Base-by-base conservation (phyloP, 2,888 invertebrate genomes). In the Stenolophus ochropezus region DNA sequence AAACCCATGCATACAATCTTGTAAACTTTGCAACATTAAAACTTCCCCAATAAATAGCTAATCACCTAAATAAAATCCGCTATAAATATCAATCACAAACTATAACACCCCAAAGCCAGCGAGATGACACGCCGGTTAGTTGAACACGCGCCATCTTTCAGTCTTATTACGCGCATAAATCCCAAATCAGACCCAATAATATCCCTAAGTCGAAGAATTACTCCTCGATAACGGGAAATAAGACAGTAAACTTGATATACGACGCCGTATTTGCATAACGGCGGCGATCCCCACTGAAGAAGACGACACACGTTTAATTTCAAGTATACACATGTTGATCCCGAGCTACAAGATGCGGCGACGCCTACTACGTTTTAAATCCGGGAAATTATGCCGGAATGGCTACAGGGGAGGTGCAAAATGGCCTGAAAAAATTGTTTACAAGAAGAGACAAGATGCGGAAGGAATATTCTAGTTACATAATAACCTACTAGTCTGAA, bases 171-270 rank as follows among this genome's bases (percentile, higher is more conserved):
- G 82, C 84, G 85, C 86, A 86, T 86, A 86, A 87, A 87, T 87
- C 85, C 84, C 83, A 84, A 86, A 85, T 85, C 83, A 85, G 84
- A 85, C 86, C 87, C 86, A 86, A 87, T 87, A 87, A 87, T 86
- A 85, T 86, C 86, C 85, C 85, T 85, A 85, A 87, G 87, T 85
- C 69, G 84, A 83, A 83, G 85, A 86, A 88, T 87, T 87, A 86
- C 86, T 84, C 84, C 56, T 82, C 86, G 87, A 87, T 87, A 87
- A 87, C 86, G 85, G 85, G 85, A 86, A 80, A 86, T 85, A 85
- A 84, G 85, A 86, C 86, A 87, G 87, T 88, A 87, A 88, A 88
- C 86, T 86, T 88, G 87, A 88, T 88, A 86, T 87, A 88, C 83
- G 83, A 58, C 23, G 56, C 27, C 23, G 58, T 80, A 80, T 80